Evolutionary conservation across 2,888 invertebrate genomes (phyloP).

Genomic region (Hermaeophaga mercurialis): DNA sequence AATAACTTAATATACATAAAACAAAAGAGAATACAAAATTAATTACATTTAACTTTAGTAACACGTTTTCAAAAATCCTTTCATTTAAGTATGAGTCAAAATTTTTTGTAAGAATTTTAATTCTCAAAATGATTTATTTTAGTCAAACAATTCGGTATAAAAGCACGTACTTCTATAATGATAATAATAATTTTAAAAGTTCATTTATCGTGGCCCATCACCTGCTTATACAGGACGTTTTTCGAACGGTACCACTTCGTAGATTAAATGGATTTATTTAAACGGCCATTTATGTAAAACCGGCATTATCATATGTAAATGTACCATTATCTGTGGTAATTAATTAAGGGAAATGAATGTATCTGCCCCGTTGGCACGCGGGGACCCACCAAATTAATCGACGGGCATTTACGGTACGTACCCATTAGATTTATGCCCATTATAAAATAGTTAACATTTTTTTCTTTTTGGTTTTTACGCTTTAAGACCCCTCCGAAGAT

Average conservation of each 20-base stretch:
- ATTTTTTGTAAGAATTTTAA: too few relatives aligned
- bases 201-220: constrained; percentile 3
- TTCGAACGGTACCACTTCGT: constrained; percentile 11
- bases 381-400: constrained; percentile 20
- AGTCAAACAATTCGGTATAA: too few relatives aligned
- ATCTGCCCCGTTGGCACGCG: neutral
- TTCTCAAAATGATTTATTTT: too few relatives aligned
- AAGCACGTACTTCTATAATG: too few relatives aligned
- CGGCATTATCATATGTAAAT: constrained; percentile 34
- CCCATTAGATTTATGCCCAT: constrained; percentile 26
- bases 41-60: too few relatives aligned
- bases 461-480: neutral
- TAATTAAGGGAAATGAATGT: constrained; percentile 32
- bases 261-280: constrained; percentile 35
- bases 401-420: constrained; percentile 16
- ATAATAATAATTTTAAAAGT: too few relatives aligned
- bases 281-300: constrained; percentile 32
- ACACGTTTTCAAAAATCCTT: too few relatives aligned
- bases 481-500: neutral
- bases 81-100: too few relatives aligned
- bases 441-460: constrained; percentile 27
- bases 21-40: too few relatives aligned
- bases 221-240: constrained; percentile 15
- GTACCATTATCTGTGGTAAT: constrained; percentile 31
- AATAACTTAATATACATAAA: too few relatives aligned